Conservation (phyloP, 2,888 invertebrate genomes). For the Sesia bembeciformis region DNA sequence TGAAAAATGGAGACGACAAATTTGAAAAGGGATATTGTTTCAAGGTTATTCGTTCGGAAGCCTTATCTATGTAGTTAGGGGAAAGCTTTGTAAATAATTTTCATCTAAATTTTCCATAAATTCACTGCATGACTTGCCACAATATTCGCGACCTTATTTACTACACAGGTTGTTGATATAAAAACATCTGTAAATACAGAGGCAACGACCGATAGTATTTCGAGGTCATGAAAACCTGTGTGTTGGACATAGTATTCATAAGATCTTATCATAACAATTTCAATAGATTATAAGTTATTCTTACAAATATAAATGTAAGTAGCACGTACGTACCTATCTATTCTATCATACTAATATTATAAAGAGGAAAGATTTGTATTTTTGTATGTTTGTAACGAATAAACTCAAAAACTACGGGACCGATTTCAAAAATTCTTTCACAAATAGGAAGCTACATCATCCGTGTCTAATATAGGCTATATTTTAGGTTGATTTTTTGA, state of each 20-base stretch:
- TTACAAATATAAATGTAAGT: no score
- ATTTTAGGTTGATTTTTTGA: no score
- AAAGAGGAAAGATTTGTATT: no score
- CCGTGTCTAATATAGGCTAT: no score
- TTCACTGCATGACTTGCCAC: not conserved
- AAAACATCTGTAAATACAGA: constrained; percentile 44
- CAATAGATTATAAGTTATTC: no score
- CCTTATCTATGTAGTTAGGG: not conserved
- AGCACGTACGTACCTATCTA: no score
- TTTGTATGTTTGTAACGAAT: no score
- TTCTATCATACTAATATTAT: no score
- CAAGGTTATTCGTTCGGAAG: not conserved
- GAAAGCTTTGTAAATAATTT: not conserved
- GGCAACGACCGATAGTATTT: constrained; percentile 57
- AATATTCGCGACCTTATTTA: not conserved
- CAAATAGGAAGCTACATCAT: no score
- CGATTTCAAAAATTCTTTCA: no score
- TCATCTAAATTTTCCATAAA: not conserved
- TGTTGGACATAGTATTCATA: constrained; percentile 33
- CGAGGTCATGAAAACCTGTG: constrained; percentile 29
- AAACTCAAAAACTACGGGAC: no score
- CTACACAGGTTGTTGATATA: constrained; percentile 8
- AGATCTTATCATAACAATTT: constrained; percentile 11
- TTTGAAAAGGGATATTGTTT: not conserved
- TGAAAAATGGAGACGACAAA: not conserved